These are phyloP conservation scores for Corapipo altera DNA, from an alignment of 2,113 vertebrate species.

Conservation along the genomic window DNA sequence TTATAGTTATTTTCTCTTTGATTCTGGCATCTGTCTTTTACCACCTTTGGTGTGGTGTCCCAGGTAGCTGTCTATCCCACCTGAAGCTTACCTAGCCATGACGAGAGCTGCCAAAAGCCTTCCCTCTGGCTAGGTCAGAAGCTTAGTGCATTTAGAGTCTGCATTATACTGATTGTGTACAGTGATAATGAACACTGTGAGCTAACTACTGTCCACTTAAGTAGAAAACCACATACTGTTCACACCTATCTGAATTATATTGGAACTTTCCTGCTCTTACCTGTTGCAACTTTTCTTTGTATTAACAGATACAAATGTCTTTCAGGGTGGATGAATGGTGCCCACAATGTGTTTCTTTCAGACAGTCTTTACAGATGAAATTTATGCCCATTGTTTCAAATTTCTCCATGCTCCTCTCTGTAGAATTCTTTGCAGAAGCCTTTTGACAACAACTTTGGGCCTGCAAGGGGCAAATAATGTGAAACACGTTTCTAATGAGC, in stretches of 20 bases:
- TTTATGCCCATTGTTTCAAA: not conserved
- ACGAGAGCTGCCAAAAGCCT: not conserved
- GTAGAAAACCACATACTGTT: not conserved
- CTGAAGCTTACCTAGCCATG: not conserved
- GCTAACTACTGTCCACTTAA: not conserved
- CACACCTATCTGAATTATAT: not conserved
- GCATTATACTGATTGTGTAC: not conserved
- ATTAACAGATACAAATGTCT: not conserved
- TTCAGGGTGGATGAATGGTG: not conserved
- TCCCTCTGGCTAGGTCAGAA: not conserved
- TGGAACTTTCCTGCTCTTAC: not conserved
- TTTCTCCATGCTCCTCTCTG: not conserved
- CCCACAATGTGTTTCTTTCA: not conserved
- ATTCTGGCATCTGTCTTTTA: not conserved
- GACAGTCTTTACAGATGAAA: not conserved
- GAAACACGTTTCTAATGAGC: constrained; percentile 77
- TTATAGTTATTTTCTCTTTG: not conserved
- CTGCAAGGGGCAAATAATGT: constrained; percentile 76
- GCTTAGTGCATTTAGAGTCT: not conserved
- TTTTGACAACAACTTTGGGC: constrained; percentile 68
- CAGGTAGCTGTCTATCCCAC: not conserved
- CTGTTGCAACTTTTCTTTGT: not conserved
- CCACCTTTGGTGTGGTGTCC: not conserved
- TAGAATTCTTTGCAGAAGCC: constrained; percentile 38
- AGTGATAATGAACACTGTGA: not conserved